Conservation (phyloP, 1,140 invertebrate genomes). For the Procambarus clarkii region DNA sequence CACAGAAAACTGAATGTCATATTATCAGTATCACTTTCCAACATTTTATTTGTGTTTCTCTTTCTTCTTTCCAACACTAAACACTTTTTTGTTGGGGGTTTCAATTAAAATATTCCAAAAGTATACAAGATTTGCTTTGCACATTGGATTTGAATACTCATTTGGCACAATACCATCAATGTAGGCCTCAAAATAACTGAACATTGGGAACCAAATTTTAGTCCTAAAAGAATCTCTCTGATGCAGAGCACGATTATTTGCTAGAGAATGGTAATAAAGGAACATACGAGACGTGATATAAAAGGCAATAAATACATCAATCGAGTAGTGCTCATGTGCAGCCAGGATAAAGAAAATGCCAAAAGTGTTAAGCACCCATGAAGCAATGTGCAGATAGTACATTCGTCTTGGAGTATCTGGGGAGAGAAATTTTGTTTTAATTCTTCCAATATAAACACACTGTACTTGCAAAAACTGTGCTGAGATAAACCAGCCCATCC, state of each 20-base stretch:
- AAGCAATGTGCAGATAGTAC: constrained; percentile 95
- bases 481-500: no score
- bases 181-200: constrained; percentile 95
- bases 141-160: constrained; percentile 80
- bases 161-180: constrained; percentile 97
- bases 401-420: constrained; percentile 94
- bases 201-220: constrained; percentile 87
- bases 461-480: no score
- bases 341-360: constrained; percentile 99
- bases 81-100: neutral
- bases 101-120: constrained; percentile 23
- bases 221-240: constrained; percentile 78
- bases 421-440: neutral
- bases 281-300: constrained; percentile 97
- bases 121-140: constrained; percentile 45
- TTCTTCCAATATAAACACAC: neutral
- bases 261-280: constrained; percentile 97
- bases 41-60: constrained; percentile 39
- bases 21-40: no score
- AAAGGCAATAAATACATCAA: constrained; percentile 99
- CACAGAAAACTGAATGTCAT: neutral
- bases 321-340: constrained; percentile 99
- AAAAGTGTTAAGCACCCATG: constrained; percentile 99
- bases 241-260: constrained; percentile 92
- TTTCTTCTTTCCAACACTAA: neutral